Conservation (phyloP, 2,113 vertebrate species). For the Macrotus californicus region DNA sequence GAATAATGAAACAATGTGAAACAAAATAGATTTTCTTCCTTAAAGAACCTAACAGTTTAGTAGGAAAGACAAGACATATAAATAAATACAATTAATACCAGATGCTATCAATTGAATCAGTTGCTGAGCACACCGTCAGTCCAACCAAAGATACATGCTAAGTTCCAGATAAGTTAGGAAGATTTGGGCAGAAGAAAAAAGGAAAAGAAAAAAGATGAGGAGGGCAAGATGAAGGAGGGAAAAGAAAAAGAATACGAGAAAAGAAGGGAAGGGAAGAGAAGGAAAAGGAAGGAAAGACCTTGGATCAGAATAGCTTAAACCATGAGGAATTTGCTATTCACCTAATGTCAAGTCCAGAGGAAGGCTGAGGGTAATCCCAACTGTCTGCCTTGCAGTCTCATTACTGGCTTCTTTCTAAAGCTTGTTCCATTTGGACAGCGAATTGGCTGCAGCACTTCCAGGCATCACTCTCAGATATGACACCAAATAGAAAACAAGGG, state of each 20-base stretch:
- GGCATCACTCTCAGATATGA: not conserved
- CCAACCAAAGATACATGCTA: not conserved
- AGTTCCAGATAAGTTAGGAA: not conserved
- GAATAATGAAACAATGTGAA: not conserved
- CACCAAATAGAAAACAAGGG: not conserved
- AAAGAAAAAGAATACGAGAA: not conserved
- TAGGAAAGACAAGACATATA: not conserved
- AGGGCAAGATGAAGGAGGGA: not conserved
- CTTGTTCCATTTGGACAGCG: not conserved
- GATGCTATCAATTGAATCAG: not conserved
- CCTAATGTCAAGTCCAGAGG: not conserved
- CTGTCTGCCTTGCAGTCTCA: not conserved
- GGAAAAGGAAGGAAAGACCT: not conserved
- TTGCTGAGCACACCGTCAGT: not conserved
- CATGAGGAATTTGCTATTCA: not conserved
- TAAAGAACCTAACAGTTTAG: conserved; percentile 10
- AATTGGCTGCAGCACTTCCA: not conserved
- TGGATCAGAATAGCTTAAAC: not conserved
- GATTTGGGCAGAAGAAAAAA: not conserved
- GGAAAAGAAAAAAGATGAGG: not conserved
- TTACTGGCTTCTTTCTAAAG: not conserved
- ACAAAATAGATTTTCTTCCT: not conserved
- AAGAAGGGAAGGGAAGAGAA: not conserved
- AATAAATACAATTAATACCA: not conserved
- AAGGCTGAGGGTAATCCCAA: not conserved